Evolutionary conservation across 2,888 invertebrate species (phyloP), one percentile per base, ranked within the genome.

Genomic region (Mimachlamys varia): DNA sequence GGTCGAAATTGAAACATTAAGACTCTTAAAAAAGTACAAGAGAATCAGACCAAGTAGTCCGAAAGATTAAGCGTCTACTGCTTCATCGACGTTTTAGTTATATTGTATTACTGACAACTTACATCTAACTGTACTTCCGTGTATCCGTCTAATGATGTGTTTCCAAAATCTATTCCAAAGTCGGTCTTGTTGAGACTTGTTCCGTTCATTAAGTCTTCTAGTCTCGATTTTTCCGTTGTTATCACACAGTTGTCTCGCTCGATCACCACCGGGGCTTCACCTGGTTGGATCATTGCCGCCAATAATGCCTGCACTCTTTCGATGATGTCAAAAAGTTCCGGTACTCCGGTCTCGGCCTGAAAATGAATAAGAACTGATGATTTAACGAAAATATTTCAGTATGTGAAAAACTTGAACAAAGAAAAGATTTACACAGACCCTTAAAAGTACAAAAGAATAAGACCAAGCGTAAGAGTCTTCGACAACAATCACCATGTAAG

Each of bases 281-380:
- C n/a, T 27, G 38, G 44, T 17, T n/a, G 62, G 4, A 27, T 88
- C 90, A 49, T 90, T 33, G 33, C 90, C 55, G 88, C 37, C 27
- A 55, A 55, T 53, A 13, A 55, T 38, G 55, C 27, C 44, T 38
- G 58, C 7, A n/a, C 88, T 50, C 53, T 88, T 3, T 87, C 76
- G 12, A 92, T 89, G 2, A 90, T 53, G 13, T n/a, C 27, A 44
- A 90, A 49, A 13, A 90, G 50, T 17, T 90, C 88, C 1, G 58
- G 87, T 19, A 90, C 50, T 27, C 62, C 91, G 3, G 76, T 62
- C 22, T 91, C 50, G 87, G 91, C 90, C 92, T 92, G 89, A 49
- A 90, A 88, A 87, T 87, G n/a, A 87, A 22, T 5, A 33, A 0
- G 33, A 19, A 76, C 0, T 53, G 13, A 17, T 17, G 13, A 53